Percentiles rank a stretch among this genome's conserved stretches.
Conservation (phyloP, 2,113 vertebrate species). For the Athene cunicularia region DNA sequence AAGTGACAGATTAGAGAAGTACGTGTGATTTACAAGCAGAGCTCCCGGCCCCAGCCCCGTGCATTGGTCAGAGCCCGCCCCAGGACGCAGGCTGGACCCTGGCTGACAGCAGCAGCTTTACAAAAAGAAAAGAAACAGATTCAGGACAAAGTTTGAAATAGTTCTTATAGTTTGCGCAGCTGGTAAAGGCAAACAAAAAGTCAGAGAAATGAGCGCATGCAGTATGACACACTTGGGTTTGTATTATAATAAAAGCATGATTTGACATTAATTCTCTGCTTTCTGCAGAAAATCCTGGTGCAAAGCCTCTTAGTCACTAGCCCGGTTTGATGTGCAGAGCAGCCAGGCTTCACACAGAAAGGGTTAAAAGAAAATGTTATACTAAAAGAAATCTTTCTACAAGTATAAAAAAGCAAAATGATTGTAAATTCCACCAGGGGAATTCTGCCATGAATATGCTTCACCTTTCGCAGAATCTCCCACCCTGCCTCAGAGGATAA, state of each 20-base stretch:
- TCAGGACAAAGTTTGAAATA: background rate
- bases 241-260: background rate
- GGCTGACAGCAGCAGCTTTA: fast-evolving
- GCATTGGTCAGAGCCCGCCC: background rate
- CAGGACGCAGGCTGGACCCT: fast-evolving
- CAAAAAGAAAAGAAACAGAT: background rate
- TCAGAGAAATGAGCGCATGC: background rate
- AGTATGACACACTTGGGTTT: background rate
- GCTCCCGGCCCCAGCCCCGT: fast-evolving
- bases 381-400: constrained; percentile 72
- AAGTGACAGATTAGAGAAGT: background rate
- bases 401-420: constrained; percentile 84
- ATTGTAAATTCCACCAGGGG: constrained; percentile 88
- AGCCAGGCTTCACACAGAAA: constrained; percentile 29
- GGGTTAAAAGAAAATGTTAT: constrained; percentile 78
- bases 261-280: background rate
- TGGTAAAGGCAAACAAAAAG: background rate
- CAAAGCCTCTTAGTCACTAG: constrained; percentile 9
- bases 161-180: background rate
- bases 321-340: background rate
- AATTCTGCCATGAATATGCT: constrained; percentile 88
- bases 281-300: background rate
- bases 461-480: constrained; percentile 90
- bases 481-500: constrained; percentile 92
- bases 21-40: no score